Evolutionary conservation across 2,113 vertebrate genomes (phyloP).

Genomic region (Colinus virginianus): DNA sequence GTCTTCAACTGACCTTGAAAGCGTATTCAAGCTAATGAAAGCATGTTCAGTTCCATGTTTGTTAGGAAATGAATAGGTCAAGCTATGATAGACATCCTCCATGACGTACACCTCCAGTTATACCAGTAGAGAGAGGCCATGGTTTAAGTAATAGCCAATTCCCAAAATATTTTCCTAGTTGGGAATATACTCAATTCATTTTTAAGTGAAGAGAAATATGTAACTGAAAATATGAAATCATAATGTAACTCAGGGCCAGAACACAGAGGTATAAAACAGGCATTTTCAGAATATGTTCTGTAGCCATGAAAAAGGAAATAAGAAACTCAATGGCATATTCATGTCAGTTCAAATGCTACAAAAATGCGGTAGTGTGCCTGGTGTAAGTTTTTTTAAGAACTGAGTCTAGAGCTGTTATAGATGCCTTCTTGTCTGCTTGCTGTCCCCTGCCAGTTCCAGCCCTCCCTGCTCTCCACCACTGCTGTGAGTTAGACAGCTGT

Average conservation of each 20-base stretch:
- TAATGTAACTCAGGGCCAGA: neutral
- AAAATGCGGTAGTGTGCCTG: neutral
- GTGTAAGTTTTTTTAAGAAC: neutral
- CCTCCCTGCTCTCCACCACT: neutral
- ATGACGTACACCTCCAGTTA: slow-evolving; percentile 61
- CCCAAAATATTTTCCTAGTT: neutral
- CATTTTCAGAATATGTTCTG: neutral
- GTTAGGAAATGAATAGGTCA: slow-evolving; percentile 53
- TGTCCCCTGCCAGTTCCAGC: neutral
- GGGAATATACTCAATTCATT: neutral
- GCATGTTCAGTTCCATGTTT: slow-evolving; percentile 12
- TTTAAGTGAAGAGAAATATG: slow-evolving; percentile 21
- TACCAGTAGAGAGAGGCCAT: slow-evolving; percentile 35
- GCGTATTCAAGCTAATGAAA: slow-evolving; percentile 42
- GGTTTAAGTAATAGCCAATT: slow-evolving; percentile 44
- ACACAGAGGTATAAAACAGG: neutral
- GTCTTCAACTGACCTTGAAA: slow-evolving; percentile 49
- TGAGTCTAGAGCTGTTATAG: rapidly evolving
- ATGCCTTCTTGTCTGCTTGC: neutral
- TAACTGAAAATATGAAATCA: neutral
- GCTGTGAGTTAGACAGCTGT: neutral
- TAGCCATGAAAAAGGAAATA: neutral
- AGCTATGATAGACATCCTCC: slow-evolving; percentile 1
- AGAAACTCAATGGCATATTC: neutral
- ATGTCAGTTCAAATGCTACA: neutral